Evolutionary conservation across 1,140 invertebrate genomes (phyloP), one percentile per base, ranked within the genome.

Genomic region (Subanguina moxae): DNA sequence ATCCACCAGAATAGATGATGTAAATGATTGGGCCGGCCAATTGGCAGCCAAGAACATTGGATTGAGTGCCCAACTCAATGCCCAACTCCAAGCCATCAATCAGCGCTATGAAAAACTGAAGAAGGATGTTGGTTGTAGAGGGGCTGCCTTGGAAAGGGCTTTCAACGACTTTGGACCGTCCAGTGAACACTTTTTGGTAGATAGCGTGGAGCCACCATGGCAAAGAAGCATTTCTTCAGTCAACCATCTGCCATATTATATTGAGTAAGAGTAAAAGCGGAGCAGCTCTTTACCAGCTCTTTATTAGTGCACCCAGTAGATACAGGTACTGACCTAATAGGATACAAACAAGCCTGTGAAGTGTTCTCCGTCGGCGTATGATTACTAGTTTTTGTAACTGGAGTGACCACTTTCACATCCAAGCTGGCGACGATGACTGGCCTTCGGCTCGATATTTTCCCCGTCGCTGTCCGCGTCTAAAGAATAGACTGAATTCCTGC

Each of bases 121-220:
- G 48, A 62, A 62, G 30, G 71, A 75, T 32, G 45, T 80, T 19
- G 73, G 45, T 11, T 71, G 71, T 43, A 62, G 80, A 43, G 65
- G 70, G 15, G 77, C 80, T 1, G 81, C 80, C 8, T 61, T 82
- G n/a, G 73, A 80, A 64, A 69, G 78, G 23, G 80, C 80, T 1
- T 74, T 83, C 23, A 70, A 62, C 17, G 81, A 82, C 59, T 83
- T 82, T 64, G 80, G 80, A 38, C 80, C 79, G 13, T 78, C 73
- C 0, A 78, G 75, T 30, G 78, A 83, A 61, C 82, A 82, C 46
- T 82, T 82, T 46, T 67, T 82, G n/a, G 59, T 74, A 17, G 72
- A 78, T 21, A 73, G 71, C 15, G 81, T 83, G 11, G 63, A 67
- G 5, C 61, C 75, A 8, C 80, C 80, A 1, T 82, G 80, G 80